Evolutionary conservation across 2,888 invertebrate species (phyloP).

Genomic region (Rhamnusium bicolor): DNA sequence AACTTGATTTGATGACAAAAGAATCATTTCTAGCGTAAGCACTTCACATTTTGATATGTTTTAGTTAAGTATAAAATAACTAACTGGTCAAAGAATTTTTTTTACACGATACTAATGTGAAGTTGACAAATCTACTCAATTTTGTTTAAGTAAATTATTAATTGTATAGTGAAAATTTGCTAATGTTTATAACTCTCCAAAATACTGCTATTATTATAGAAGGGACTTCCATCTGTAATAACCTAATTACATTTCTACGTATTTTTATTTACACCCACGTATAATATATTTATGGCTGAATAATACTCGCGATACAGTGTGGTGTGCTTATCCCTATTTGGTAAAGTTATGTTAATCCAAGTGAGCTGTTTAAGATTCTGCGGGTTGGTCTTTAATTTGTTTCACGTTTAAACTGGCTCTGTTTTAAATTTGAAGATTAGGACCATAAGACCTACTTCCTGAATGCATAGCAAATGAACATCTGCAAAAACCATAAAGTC

Average conservation of each 20-base stretch:
- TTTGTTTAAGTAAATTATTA: too few species aligned
- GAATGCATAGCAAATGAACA: constrained; percentile 44
- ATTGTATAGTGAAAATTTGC: too few species aligned
- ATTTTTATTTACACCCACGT: background rate
- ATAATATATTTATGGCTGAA: background rate
- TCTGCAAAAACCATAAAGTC: constrained; percentile 44
- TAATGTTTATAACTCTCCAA: too few species aligned
- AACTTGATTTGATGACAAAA: too few species aligned
- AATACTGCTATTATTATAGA: too few species aligned
- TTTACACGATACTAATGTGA: too few species aligned
- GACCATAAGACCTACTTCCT: constrained; percentile 42
- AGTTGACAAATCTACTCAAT: too few species aligned
- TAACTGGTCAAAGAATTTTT: too few species aligned
- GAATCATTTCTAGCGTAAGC: too few species aligned
- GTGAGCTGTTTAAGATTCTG: constrained; percentile 30
- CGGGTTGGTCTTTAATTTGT: constrained; percentile 28
- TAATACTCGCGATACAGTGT: background rate
- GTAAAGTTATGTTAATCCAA: constrained; percentile 32
- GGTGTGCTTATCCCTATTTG: background rate
- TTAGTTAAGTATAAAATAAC: too few species aligned
- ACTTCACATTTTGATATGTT: too few species aligned
- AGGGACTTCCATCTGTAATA: background rate
- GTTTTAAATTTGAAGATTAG: constrained; percentile 42
- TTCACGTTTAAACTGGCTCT: constrained; percentile 37
- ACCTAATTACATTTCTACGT: background rate